Evolutionary conservation across 2,888 invertebrate species (phyloP).

Genomic region (Anthophora plumipes): DNA sequence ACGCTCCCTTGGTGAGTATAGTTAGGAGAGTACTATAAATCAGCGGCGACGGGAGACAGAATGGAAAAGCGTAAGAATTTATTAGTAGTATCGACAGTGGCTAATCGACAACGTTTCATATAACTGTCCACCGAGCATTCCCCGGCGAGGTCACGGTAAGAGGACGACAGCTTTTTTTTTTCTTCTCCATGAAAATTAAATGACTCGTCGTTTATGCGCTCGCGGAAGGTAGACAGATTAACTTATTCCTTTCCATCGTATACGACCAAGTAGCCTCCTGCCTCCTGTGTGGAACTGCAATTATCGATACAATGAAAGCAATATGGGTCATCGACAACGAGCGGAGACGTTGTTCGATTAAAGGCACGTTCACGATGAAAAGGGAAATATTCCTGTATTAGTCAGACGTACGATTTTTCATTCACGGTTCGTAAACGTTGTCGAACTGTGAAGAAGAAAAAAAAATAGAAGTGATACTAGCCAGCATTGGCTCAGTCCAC

Average conservation of each 20-base stretch:
- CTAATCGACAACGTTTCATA: slow-evolving; percentile 62
- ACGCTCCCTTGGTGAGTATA: neutral
- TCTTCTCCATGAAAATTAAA: slow-evolving; percentile 57
- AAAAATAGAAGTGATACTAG: too few species aligned
- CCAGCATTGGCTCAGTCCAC: neutral
- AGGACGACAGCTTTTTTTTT: slow-evolving; percentile 63
- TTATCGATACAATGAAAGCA: neutral
- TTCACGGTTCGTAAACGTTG: neutral
- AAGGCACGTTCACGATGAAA: neutral
- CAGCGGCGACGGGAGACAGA: slow-evolving; percentile 28
- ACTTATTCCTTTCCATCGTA: slow-evolving; percentile 17
- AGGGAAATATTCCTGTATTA: slow-evolving; percentile 13
- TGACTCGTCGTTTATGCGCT: slow-evolving; percentile 43
- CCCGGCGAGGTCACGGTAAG: slow-evolving; percentile 66
- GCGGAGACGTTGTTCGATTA: neutral
- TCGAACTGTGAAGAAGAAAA: neutral
- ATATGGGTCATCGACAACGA: slow-evolving; percentile 7
- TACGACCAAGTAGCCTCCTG: neutral
- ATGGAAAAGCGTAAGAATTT: slow-evolving; percentile 55
- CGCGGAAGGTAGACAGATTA: slow-evolving; percentile 19
- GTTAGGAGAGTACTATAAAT: slow-evolving; percentile 43
- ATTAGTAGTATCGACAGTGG: slow-evolving; percentile 51
- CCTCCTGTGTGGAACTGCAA: neutral
- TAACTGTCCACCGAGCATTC: slow-evolving; percentile 65
- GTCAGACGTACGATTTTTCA: slow-evolving; percentile 1